These are phyloP conservation scores for Microtus oregoni DNA, from an alignment of 2,113 vertebrate species.

Conservation along the genomic window DNA sequence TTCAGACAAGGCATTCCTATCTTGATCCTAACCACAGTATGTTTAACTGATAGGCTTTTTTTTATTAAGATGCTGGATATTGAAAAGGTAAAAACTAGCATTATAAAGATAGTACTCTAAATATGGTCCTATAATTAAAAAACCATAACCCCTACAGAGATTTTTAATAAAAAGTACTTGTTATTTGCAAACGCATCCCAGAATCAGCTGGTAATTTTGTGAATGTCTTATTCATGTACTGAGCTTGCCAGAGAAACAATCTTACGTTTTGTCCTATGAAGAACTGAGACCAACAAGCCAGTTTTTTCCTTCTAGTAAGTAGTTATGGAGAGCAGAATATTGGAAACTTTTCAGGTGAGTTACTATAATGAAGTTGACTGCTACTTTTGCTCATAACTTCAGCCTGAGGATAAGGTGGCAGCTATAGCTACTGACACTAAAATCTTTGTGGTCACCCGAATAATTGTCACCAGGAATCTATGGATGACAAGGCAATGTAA, in stretches of 20 bases:
- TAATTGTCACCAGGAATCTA: slow-evolving; percentile 19
- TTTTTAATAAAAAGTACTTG: slow-evolving; percentile 83
- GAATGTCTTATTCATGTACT: slow-evolving; percentile 86
- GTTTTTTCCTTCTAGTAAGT: slow-evolving; percentile 83
- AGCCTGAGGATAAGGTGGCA: not conserved
- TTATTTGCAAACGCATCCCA: slow-evolving; percentile 83
- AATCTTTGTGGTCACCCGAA: slow-evolving; percentile 13
- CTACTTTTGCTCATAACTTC: slow-evolving; percentile 8
- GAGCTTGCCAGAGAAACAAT: slow-evolving; percentile 83
- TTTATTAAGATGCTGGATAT: not conserved
- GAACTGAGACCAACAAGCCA: slow-evolving; percentile 84
- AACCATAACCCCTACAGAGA: slow-evolving; percentile 78
- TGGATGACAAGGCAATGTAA: slow-evolving; percentile 27
- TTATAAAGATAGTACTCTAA: slow-evolving; percentile 54
- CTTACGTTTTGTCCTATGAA: slow-evolving; percentile 84
- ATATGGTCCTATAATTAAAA: slow-evolving; percentile 54
- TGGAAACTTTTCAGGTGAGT: slow-evolving; percentile 74
- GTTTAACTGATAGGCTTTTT: not conserved
- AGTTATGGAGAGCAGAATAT: slow-evolving; percentile 69
- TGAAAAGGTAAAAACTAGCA: slow-evolving; percentile 47
- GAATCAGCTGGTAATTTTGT: slow-evolving; percentile 84
- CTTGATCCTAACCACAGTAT: not conserved
- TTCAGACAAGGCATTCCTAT: slow-evolving; percentile 29
- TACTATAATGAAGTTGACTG: slow-evolving; percentile 83
- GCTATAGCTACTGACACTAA: slow-evolving; percentile 30